Conservation (phyloP, 2,113 vertebrate species). For the Meleagris gallopavo region DNA sequence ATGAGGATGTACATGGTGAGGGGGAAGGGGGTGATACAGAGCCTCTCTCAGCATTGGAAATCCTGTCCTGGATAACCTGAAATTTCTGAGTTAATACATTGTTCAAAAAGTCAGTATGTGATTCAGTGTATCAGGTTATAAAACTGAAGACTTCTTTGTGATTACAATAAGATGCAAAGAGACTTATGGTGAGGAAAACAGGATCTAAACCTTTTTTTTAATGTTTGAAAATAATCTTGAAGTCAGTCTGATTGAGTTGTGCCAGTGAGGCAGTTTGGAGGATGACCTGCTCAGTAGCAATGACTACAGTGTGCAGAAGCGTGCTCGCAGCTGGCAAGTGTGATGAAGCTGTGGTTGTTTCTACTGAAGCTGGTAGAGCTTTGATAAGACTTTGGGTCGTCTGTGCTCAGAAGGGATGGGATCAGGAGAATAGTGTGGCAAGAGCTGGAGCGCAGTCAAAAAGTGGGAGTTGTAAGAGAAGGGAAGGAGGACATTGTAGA, state of each 20-base stretch:
- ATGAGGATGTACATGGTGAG: neutral
- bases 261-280: neutral
- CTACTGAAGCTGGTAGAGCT: neutral
- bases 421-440: neutral
- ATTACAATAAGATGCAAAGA: neutral
- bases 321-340: neutral
- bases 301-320: neutral
- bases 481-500: fast-evolving
- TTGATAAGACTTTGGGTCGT: neutral
- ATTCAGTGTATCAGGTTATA: neutral
- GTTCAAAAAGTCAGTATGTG: neutral
- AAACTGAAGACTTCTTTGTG: neutral
- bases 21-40: neutral
- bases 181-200: neutral
- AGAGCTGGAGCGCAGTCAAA: neutral
- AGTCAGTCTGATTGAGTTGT: neutral
- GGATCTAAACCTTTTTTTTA: neutral
- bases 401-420: neutral
- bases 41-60: neutral
- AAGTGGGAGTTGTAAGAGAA: neutral
- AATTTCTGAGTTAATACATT: neutral
- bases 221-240: neutral
- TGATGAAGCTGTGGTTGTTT: neutral
- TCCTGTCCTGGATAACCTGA: neutral
- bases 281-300: neutral